phyloP scores from a whole-genome alignment of 2,797 vertebrate genomes.

The Takifugu ocellatus region DNA sequence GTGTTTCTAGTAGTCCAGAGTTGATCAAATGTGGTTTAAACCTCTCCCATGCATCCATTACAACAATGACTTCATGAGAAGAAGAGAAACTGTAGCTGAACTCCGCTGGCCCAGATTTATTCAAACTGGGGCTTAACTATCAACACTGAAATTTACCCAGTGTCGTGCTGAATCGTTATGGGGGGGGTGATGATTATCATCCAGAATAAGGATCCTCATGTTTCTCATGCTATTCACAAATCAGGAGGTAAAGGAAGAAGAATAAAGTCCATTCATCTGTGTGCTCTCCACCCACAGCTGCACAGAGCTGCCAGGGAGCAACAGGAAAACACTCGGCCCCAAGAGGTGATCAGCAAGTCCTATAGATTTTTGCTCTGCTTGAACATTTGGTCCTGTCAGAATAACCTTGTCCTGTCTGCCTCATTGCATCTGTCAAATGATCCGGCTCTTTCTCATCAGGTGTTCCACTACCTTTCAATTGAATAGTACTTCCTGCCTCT shows the following conservation, averaged over 20 bases:
- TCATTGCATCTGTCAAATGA: not conserved
- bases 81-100: no score
- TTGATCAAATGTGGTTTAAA: no score
- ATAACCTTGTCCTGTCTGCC: not conserved
- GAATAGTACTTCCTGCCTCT: no score
- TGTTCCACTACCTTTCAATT: no score
- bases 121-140: no score
- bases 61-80: no score
- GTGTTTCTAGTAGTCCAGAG: not conserved
- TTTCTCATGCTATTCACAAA: conserved; percentile 60
- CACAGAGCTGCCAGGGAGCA: conserved; percentile 50
- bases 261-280: conserved; percentile 75
- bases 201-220: conserved; percentile 23
- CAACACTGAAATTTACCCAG: no score
- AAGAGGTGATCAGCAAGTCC: conserved; percentile 3
- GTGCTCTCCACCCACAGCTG: conserved; percentile 56
- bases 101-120: no score
- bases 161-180: no score
- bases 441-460: no score
- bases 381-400: conserved; percentile 25
- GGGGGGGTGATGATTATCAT: not conserved
- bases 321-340: not conserved
- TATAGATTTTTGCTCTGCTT: not conserved
- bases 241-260: conserved; percentile 67
- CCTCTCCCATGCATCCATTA: no score